Conservation (phyloP, 1,140 invertebrate species). For the Drosophila rhopaloa region DNA sequence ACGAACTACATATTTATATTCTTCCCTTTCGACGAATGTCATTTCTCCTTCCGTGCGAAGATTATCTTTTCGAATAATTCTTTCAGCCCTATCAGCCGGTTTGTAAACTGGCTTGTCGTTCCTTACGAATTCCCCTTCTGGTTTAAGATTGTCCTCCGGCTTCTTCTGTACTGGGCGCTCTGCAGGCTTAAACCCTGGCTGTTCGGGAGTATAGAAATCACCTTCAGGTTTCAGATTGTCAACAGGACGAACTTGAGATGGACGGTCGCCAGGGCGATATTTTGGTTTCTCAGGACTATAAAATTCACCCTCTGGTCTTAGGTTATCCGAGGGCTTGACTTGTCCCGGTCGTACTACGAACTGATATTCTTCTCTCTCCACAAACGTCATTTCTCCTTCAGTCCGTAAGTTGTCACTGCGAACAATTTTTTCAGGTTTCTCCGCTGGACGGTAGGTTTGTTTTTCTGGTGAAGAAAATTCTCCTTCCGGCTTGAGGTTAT, state of each 20-base stretch:
- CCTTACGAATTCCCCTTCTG: constrained; percentile 84
- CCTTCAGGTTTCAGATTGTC: constrained; percentile 86
- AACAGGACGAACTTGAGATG: constrained; percentile 86
- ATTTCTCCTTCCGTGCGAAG: constrained; percentile 85
- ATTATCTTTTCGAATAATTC: constrained; percentile 85
- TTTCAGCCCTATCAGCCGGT: constrained; percentile 79
- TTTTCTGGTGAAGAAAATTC: constrained; percentile 83
- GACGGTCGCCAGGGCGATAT: constrained; percentile 86
- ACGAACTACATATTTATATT: constrained; percentile 84
- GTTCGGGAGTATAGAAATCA: constrained; percentile 77
- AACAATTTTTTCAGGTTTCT: constrained; percentile 79
- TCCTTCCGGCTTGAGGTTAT: constrained; percentile 86
- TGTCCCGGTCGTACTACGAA: constrained; percentile 85
- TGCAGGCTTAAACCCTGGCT: constrained; percentile 85
- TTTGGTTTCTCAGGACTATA: constrained; percentile 84
- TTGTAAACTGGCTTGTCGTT: constrained; percentile 74
- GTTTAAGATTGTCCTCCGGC: constrained; percentile 79
- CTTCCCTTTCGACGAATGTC: constrained; percentile 86
- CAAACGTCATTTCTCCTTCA: constrained; percentile 85
- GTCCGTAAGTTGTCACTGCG: constrained; percentile 85
- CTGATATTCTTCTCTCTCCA: constrained; percentile 86
- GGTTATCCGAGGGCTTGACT: constrained; percentile 87
- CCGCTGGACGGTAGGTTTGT: constrained; percentile 63
- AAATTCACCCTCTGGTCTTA: constrained; percentile 87
- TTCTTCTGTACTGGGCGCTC: constrained; percentile 33